Evolutionary conservation across 2,888 invertebrate genomes (phyloP), one percentile per base, ranked within the genome.

Genomic region (Sinotaia quadrata): DNA sequence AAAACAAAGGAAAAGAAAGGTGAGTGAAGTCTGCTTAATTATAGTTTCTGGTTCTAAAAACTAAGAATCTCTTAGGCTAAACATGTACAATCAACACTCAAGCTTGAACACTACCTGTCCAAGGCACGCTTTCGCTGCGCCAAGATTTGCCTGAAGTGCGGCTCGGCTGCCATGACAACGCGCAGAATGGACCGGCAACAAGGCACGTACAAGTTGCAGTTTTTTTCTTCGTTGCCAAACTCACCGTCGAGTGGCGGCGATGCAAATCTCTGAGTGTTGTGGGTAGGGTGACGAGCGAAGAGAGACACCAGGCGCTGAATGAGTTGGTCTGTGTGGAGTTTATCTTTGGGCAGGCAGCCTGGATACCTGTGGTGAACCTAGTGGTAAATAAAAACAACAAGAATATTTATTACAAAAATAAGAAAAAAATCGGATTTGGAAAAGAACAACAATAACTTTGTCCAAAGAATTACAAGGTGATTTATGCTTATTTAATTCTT

Each of bases 231-330:
- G 2, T 29, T 10, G n/a, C 41, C 58, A 37, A 24, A 21, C 1
- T 5, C 37, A 15, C 57, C 57, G 34, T 10, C 33, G 2, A 24
- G 15, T 18, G 27, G 15, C 8, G 29, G 1, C 54, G 29, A 54
- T 18, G 10, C 10, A 10, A n/a, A n/a, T n/a, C n/a, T n/a, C n/a
- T n/a, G n/a, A 4, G 36, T 12, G 29, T 58, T 24, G 33, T 31
- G n/a, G 41, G 33, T 47, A 15, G 74, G 69, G 36, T 78, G 73
- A 36, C 73, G 72, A 33, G 91, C 90, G 77, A 96, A 93, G 49
- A 95, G 91, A 54, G 93, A 92, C 7, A 96, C 95, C 83, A 96
- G 90, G 72, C 95, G 93, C 94, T 95, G 95, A 15, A 95, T 91
- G 4, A 96, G 93, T 47, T 93, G 91, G 83, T 96, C 95, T 68